These are phyloP conservation scores for Rapana venosa DNA, from an alignment of 2,888 invertebrate species.

Conservation along the genomic window DNA sequence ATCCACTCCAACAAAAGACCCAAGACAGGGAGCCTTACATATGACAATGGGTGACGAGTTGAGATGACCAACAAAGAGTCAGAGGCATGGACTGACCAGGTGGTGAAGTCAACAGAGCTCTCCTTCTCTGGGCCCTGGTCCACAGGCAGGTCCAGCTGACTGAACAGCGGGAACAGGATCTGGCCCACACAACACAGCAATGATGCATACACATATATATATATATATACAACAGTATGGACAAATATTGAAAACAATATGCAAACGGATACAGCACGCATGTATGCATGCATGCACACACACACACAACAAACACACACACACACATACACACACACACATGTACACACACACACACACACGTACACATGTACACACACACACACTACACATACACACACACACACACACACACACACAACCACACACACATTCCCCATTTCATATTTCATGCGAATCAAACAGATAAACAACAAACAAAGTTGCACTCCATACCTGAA, in stretches of 20 bases:
- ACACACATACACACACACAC: no score
- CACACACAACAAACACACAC: no score
- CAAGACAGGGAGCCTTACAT: no score
- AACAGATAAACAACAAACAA: constrained; percentile 34
- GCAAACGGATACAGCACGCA: not conserved
- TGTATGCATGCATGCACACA: no score
- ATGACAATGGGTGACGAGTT: no score
- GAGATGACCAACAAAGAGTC: no score
- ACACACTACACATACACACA: not conserved
- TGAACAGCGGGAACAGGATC: constrained; percentile 97
- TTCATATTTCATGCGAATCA: no score
- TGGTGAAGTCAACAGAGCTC: constrained; percentile 76
- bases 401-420: not conserved
- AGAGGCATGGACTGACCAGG: constrained; percentile 74
- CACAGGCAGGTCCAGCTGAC: constrained; percentile 93
- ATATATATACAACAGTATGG: not conserved
- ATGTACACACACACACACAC: no score
- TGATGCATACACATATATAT: not conserved
- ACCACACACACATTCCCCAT: not conserved
- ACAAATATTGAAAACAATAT: not conserved
- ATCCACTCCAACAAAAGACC: no score
- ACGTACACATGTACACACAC: not conserved
- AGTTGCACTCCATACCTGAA: constrained; percentile 83
- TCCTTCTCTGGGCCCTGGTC: constrained; percentile 66
- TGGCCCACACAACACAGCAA: constrained; percentile 53